Evolutionary conservation across 2,888 invertebrate species (phyloP), one percentile per base, ranked within the genome.

Genomic region (Elysia crispata): DNA sequence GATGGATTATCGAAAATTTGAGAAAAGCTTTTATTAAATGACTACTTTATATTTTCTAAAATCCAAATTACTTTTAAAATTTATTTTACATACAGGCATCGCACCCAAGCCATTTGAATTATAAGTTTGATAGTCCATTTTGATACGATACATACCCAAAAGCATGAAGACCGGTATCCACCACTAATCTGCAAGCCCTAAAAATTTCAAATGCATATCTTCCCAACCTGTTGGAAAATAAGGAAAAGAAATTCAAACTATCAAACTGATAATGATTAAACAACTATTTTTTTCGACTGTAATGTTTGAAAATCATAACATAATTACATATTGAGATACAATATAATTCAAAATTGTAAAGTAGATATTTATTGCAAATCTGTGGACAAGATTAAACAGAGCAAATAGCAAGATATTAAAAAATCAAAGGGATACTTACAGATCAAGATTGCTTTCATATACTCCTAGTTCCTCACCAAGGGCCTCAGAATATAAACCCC

Each of bases 91-190:
- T 11, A 41, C 41, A 41, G n/a, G n/a, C n/a, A n/a, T n/a, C n/a
- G n/a, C n/a, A n/a, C n/a, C n/a, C n/a, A n/a, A n/a, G 11, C 41
- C 41, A 41, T 6, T 41, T 41, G 41, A 41, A 41, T 6, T 11
- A 41, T 41, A 6, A 41, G 3, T 41, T 41, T 41, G 41, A 6
- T 6, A 6, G 41, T 41, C 41, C 11, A 41, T 41, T 41, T 41
- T 41, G 41, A 41, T 41, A 11, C 3, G 11, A 11, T 3, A 83
- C 85, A 83, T 77, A 89, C 89, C 85, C 88, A 67, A 91, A 86
- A 20, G 88, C 86, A 86, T 92, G 92, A 41, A 92, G 86, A 20
- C 92, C 92, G n/a, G 91, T 91, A 83, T 92, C 91, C 6, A 91
- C 91, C 28, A 91, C 91, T 15, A 92, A 84, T 23, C 91, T 84